Percentiles rank a stretch among this genome's conserved stretches.
phyloP scores from a whole-genome alignment of 2,113 vertebrate genomes.

The Asarcornis scutulata region DNA sequence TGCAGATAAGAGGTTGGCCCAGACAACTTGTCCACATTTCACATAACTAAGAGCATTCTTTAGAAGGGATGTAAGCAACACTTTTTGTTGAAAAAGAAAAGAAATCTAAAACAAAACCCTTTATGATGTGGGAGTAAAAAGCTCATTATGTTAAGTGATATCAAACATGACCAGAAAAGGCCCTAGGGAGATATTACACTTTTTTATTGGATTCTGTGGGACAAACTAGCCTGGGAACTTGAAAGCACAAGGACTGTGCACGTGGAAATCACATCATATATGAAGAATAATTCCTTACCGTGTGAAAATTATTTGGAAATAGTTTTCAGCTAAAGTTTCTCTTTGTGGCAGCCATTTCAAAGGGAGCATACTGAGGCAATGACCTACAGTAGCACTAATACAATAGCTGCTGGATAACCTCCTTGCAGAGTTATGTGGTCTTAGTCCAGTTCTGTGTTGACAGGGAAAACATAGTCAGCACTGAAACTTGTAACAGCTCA shows the following conservation, averaged over 20 bases:
- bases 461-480: background rate
- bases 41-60: constrained; percentile 71
- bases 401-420: constrained; percentile 9
- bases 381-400: constrained; percentile 34
- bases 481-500: background rate
- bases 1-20: constrained; percentile 76
- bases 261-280: constrained; percentile 54
- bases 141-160: constrained; percentile 66
- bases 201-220: constrained; percentile 59
- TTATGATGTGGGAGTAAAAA: constrained; percentile 71
- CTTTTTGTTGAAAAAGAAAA: constrained; percentile 61
- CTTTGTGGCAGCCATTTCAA: background rate
- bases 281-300: constrained; percentile 30
- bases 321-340: constrained; percentile 34
- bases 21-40: constrained; percentile 73
- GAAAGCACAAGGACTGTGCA: constrained; percentile 25
- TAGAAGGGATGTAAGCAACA: constrained; percentile 70
- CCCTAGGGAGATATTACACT: constrained; percentile 58
- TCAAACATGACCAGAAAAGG: constrained; percentile 68
- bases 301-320: constrained; percentile 59
- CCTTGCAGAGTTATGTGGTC: background rate
- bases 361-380: background rate
- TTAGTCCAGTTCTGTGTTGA: background rate
- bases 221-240: constrained; percentile 54
- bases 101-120: constrained; percentile 56